Base-by-base conservation (phyloP, 2,888 invertebrate genomes). In the Sesia bembeciformis region DNA sequence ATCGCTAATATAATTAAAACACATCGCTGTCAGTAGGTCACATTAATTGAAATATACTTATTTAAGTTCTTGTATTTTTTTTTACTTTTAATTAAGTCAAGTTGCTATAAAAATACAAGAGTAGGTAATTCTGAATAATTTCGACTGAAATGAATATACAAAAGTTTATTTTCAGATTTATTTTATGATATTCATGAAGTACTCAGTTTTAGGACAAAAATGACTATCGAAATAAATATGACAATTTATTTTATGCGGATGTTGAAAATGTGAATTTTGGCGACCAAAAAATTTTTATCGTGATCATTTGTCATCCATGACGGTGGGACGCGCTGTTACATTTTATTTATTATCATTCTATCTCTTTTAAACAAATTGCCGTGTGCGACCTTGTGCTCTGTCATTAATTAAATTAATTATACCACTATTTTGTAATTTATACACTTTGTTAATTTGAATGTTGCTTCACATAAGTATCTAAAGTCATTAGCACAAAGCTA, bases 301-400 rank as follows among this genome's bases (percentile, higher is more conserved):
- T 40, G 58, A 62, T 61, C 58, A 60, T 62, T 62, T 62, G 65
- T 62, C 60, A 57, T 58, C 51, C 42, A n/a, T 61, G 62, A 59
- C 57, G 56, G 41, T 54, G 42, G 54, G 52, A 49, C 43, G 51
- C 51, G 51, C 54, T 53, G 49, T 54, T 56, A 52, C 51, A n/a
- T 61, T 62, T 62, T 56, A 56, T 57, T 61, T 59, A 60, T 59
- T 59, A 62, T 59, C 60, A 58, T 55, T 57, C 59, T 46, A 46
- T 46, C 46, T 46, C 46, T 23, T 23, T 61, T 62, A 66, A 69
- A 65, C 61, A 68, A 67, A 67, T 62, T 60, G 64, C 60, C 55
- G 54, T 62, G 62, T 46, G 46, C n/a, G 46, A 46, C 23, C 6
- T 46, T 46, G 23, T 46, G n/a, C 7, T 46, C n/a, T 46, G 46